Percentiles rank a stretch among this genome's conserved stretches.
Evolutionary conservation across 2,797 vertebrate genomes (phyloP).

Genomic region (Etheostoma nigrum): DNA sequence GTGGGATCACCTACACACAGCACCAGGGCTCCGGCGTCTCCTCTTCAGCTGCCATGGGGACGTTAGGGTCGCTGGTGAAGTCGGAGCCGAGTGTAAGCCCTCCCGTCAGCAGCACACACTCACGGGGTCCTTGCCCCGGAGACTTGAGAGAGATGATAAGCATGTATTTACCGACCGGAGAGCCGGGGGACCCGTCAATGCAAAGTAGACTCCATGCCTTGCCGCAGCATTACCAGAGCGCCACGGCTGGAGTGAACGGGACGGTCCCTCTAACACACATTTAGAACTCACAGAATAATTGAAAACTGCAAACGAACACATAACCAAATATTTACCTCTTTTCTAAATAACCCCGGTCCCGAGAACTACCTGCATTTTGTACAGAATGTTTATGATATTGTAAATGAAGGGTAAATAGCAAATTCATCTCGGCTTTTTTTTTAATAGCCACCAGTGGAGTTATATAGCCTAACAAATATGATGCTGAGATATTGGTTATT

Average conservation of each 20-base stretch:
- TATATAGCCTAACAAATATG: conserved; percentile 74
- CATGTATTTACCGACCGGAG: conserved; percentile 94
- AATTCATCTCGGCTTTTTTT: conserved; percentile 80
- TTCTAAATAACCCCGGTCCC: conserved; percentile 83
- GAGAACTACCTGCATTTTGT: conserved; percentile 90
- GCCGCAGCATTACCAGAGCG: conserved; percentile 97
- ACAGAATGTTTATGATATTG: conserved; percentile 92
- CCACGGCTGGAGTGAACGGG: conserved; percentile 94
- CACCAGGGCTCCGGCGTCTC: conserved; percentile 89
- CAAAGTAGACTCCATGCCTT: conserved; percentile 95
- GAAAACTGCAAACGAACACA: conserved; percentile 84
- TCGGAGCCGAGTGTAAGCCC: conserved; percentile 97
- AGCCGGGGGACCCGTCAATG: conserved; percentile 90
- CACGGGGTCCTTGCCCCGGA: conserved; percentile 95
- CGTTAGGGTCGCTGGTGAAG: conserved; percentile 94
- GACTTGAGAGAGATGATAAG: conserved; percentile 99
- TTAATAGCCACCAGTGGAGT: conserved; percentile 74
- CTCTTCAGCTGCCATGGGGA: conserved; percentile 91
- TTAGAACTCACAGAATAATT: conserved; percentile 78
- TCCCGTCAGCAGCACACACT: conserved; percentile 91
- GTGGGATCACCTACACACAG: conserved; percentile 91
- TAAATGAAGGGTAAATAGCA: conserved; percentile 87
- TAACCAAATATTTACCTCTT: conserved; percentile 91
- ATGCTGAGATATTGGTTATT: conserved; percentile 86
- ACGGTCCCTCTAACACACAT: conserved; percentile 95